Base-by-base conservation (phyloP, 2,888 invertebrate genomes). In the Monoplex corrugatus region DNA sequence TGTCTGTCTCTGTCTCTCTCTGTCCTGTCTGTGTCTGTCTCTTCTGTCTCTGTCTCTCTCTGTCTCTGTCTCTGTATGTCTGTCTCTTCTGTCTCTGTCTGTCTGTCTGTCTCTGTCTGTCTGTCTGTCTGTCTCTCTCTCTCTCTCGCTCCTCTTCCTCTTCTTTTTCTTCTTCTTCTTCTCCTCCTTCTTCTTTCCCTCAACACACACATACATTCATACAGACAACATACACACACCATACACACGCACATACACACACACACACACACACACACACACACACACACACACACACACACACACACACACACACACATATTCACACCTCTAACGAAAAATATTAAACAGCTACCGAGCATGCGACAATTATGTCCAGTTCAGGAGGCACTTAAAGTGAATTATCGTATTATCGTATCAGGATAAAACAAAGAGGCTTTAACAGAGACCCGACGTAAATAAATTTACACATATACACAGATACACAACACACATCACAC, bases 361-460 rank as follows among this genome's bases (percentile, higher is more conserved):
- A n/a, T n/a, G n/a, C n/a, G n/a, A n/a, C n/a, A n/a, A n/a, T n/a
- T n/a, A n/a, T n/a, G n/a, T n/a, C n/a, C n/a, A n/a, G n/a, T n/a
- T n/a, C n/a, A n/a, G n/a, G n/a, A n/a, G n/a, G n/a, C n/a, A n/a
- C n/a, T n/a, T n/a, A n/a, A n/a, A n/a, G n/a, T n/a, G n/a, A n/a
- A n/a, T n/a, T n/a, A n/a, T n/a, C n/a, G n/a, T n/a, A n/a, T n/a
- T n/a, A n/a, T n/a, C n/a, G n/a, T n/a, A n/a, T n/a, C n/a, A n/a
- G n/a, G n/a, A n/a, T n/a, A n/a, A n/a, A n/a, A n/a, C n/a, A n/a
- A n/a, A n/a, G n/a, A n/a, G n/a, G 50, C 50, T 16, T 50, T 50
- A 99, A 99, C 87, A 13, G 0, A 2, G 28, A n/a, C 82, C 28
- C 82, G 50, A 16, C 82, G 10, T n/a, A 95, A 99, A 99, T 87